Base-by-base conservation (phyloP, 2,113 vertebrate species). In the Megaceryle torquata region DNA sequence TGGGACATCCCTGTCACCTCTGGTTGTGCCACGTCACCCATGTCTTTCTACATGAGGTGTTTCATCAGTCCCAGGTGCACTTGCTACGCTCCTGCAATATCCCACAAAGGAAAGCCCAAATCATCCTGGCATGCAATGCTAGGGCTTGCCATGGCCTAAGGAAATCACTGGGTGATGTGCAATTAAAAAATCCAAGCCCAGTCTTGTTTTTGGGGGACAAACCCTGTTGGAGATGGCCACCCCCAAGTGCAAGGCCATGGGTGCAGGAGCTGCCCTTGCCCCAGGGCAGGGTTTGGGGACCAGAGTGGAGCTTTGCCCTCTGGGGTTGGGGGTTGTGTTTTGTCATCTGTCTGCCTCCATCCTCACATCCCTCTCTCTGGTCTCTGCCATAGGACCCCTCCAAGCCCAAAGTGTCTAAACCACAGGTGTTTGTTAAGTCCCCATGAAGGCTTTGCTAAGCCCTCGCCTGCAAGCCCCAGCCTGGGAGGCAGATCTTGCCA, bases 61-160 rank as follows among this genome's bases (percentile, higher is more conserved):
- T 91, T 78, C 92, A 78, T 59, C 92, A 94, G 91, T 88, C 80
- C 56, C 88, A 65, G 79, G 54, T 88, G 90, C 71, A 5, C 25
- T 31, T 9, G 2, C 67, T 59, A 13, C 0, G 1, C 61, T 91
- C 25, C 74, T 0, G 46, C 78, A 82, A 87, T 51, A 35, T 84
- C 74, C 11, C 72, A 5, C 54, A 50, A 8, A 15, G 13, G 4
- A 59, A 33, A 76, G 18, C 72, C 72, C 76, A 16, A 19, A 44
- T 78, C 20, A 33, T 56, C 46, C 39, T 5, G 29, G 9, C 7
- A 25, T 0, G 2, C 37, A 65, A 1, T 2, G 3, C 4, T 15
- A 48, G 28, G n/a, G 15, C 59, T 86, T 7, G 4, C 54, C 3
- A 0, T 31, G 78, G 24, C n/a, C 79, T 28, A 51, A 37, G 56